Conservation (phyloP, 1,140 invertebrate genomes). For the Cheumatopsyche charites region DNA sequence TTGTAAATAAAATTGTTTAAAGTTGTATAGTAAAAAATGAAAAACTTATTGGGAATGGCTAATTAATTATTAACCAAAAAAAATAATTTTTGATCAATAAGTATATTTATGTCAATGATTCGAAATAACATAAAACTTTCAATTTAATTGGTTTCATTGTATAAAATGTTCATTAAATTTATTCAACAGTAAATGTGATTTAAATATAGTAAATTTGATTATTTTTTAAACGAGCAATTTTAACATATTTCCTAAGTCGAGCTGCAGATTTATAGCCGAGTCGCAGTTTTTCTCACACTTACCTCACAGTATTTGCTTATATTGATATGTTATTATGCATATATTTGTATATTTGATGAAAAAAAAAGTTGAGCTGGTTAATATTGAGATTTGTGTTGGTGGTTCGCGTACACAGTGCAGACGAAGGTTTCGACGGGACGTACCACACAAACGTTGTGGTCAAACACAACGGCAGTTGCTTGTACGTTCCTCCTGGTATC, state of each 20-base stretch:
- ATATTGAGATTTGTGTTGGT: constrained; percentile 44
- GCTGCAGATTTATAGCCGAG: constrained; percentile 18
- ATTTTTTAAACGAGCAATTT: background rate
- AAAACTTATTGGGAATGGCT: no score
- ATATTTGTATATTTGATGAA: constrained; percentile 3
- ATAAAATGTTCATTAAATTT: no score
- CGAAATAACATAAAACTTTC: constrained; percentile 4
- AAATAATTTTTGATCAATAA: no score
- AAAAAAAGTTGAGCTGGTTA: constrained; percentile 25
- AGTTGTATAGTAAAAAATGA: no score
- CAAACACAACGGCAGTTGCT: constrained; percentile 91
- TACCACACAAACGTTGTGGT: constrained; percentile 98
- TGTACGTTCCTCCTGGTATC: constrained; percentile 97
- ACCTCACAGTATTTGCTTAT: background rate
- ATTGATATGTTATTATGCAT: constrained; percentile 1
- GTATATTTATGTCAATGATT: no score
- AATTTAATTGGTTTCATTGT: background rate
- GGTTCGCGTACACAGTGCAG: constrained; percentile 80
- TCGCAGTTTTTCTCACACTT: background rate
- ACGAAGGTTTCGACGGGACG: constrained; percentile 97
- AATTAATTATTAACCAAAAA: no score
- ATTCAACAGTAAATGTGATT: no score
- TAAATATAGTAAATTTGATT: background rate
- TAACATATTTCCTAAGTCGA: background rate
- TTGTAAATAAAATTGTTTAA: no score